Conservation (phyloP, 2,888 invertebrate species). For the Ferdinandea cuprea region DNA sequence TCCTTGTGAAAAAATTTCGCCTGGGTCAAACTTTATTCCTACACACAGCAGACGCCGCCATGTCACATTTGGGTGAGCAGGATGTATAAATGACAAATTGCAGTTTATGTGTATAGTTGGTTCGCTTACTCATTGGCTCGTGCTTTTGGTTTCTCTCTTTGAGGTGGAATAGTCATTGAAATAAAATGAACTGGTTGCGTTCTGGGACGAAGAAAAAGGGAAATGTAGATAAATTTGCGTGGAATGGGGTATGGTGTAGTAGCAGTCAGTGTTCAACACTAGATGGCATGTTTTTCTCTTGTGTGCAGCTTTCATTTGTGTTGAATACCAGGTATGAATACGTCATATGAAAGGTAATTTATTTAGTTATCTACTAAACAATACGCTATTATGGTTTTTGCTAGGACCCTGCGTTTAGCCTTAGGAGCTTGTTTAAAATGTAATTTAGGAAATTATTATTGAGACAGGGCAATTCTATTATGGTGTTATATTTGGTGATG, state of each 20-base stretch:
- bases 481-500: too few species aligned
- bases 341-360: too few species aligned
- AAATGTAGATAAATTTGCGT: constrained; percentile 23
- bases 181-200: constrained; percentile 27
- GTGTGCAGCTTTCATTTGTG: background rate
- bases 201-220: background rate
- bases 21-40: constrained; percentile 70
- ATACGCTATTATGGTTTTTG: too few species aligned
- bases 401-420: too few species aligned
- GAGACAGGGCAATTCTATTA: too few species aligned
- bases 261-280: background rate
- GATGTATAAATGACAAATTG: constrained; percentile 50
- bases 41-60: constrained; percentile 74
- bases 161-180: constrained; percentile 36
- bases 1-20: constrained; percentile 69
- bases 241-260: constrained; percentile 41
- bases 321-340: too few species aligned
- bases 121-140: constrained; percentile 23
- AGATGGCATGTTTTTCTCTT: background rate
- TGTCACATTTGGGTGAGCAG: constrained; percentile 72
- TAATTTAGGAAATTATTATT: too few species aligned
- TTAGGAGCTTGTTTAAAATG: too few species aligned
- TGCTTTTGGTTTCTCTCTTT: constrained; percentile 19
- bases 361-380: too few species aligned
- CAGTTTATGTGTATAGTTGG: constrained; percentile 10